A percentile compares a stretch with the other conserved stretches of the same genome.
These are phyloP conservation scores for Ptychobarbus kaznakovi DNA, from an alignment of 2,797 vertebrate genomes.

Conservation along the genomic window DNA sequence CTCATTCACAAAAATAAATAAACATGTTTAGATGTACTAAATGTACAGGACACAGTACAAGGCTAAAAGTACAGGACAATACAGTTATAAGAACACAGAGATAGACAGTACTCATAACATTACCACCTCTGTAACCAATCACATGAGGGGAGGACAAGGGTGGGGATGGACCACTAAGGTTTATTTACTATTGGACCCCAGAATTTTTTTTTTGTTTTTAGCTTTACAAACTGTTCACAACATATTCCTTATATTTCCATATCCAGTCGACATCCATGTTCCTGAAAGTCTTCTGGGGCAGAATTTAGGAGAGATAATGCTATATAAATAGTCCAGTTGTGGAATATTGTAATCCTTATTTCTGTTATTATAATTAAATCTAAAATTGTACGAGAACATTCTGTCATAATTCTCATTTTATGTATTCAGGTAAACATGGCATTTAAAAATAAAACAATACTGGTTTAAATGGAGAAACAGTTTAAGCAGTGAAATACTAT, in stretches of 20 bases:
- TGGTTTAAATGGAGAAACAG: neutral
- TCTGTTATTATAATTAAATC: neutral
- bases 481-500: neutral
- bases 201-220: neutral
- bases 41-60: slow-evolving; percentile 14
- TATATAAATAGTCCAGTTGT: neutral
- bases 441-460: neutral
- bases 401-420: neutral
- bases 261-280: neutral
- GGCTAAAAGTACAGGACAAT: slow-evolving; percentile 7
- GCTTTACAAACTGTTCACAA: slow-evolving; percentile 9
- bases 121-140: slow-evolving; percentile 39
- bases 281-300: neutral
- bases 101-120: neutral
- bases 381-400: slow-evolving; percentile 1
- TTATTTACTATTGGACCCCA: slow-evolving; percentile 26
- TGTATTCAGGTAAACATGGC: no score
- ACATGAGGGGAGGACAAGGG: slow-evolving; percentile 8
- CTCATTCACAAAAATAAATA: neutral
- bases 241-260: neutral
- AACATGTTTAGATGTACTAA: neutral
- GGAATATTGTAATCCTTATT: neutral
- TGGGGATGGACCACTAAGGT: slow-evolving; percentile 13
- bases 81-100: neutral
- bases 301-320: neutral